Evolutionary conservation across 2,888 invertebrate genomes (phyloP), one percentile per base, ranked within the genome.

Genomic region (Epirrhoe tristata): DNA sequence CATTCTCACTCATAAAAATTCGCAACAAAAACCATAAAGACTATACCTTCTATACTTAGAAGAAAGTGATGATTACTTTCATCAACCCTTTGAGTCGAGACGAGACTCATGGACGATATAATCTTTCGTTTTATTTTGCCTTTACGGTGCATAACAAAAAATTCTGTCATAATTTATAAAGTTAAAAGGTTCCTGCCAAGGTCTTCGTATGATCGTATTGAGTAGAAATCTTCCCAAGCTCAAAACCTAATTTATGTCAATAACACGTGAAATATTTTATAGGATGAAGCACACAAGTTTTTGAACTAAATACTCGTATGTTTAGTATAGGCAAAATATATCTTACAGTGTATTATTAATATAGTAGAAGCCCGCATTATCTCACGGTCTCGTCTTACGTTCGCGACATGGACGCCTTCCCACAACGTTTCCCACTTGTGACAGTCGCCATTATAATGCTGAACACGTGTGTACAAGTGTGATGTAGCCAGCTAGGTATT

Each of bases 321-420:
- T 10, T 39, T 39, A 39, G 39, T 43, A 43, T 43, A 43, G 43
- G 16, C 48, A 48, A 48, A 43, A 2, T 48, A 43, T 48, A 43
- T 16, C 6, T 48, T 31, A 14, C 53, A 53, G 31, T 8, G 36
- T 56, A 10, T 31, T 50, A 32, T 57, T 54, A n/a, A n/a, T n/a
- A 46, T 46, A 34, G 34, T 3, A 24, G 59, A 69, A 71, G 80
- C 85, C 88, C 88, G 89, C 87, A 90, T 89, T 80, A 79, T 91
- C 90, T 85, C 90, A 90, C 90, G 90, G 83, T 85, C 82, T 89
- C 88, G 79, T 75, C 82, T 88, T 88, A 83, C 83, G 70, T 55
- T 7, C 46, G 67, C 62, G 64, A 66, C 73, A 63, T 62, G 66
- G 72, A 73, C 75, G 74, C 75, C 80, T 79, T 81, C 82, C 79